Evolutionary conservation across 2,797 vertebrate species (phyloP), one percentile per base, ranked within the genome.

Genomic region (Acanthurus leucopareius): DNA sequence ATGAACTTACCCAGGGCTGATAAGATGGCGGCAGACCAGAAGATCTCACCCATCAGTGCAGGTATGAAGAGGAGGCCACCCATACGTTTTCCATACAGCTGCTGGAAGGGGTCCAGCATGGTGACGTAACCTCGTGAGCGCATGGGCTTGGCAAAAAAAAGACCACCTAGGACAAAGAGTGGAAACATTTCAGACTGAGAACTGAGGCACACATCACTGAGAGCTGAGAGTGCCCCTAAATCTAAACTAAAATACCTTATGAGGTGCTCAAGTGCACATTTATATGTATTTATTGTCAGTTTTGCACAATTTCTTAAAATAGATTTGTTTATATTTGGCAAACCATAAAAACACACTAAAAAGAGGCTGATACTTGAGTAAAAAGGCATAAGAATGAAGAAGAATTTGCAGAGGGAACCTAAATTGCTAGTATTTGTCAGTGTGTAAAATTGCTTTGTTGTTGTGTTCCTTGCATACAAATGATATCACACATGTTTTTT

Each of bases 141-240:
- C 98, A 99, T 99, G 67, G 98, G 98, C 80, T 99, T 99, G 67
- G 98, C 98, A 62, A 99, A 99, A 84, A 99, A 99, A 75, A 99
- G 95, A 45, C 98, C 98, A 88, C 98, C 98, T 99, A 56, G n/a
- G 73, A 77, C 20, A 75, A 49, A 79, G 69, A 66, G 75, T 3
- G 67, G 57, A 53, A 62, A 77, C 32, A 11, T 42, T 20, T 58
- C 38, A 73, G 13, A 3, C 3, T 47, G 25, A 45, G 48, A 44
- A 40, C 4, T 58, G 38, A 65, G 15, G 40, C 40, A 52, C 1
- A 20, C 15, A 20, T 13, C 14, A 32, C 35, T 28, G 14, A 57
- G 10, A 57, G n/a, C 52, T 1, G 11, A 54, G 28, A 42, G 19
- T 3, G 67, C 3, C 7, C 22, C 11, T 7, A 54, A 1, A 14